These are phyloP conservation scores for Chloroceryle aenea DNA, from an alignment of 2,113 vertebrate species.

Conservation along the genomic window DNA sequence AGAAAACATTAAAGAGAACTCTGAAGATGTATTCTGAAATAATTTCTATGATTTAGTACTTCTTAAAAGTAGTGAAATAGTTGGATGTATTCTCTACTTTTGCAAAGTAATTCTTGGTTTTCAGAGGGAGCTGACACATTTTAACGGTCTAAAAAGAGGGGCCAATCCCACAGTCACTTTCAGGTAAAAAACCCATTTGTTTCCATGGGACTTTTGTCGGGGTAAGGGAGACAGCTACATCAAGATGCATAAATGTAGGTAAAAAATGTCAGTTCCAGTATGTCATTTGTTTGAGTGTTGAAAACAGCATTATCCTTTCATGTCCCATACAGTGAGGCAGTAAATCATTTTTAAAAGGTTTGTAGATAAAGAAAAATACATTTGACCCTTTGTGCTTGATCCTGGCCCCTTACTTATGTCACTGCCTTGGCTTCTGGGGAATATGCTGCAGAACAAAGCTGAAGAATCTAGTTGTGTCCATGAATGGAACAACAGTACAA, in stretches of 20 bases:
- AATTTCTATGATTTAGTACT: background rate
- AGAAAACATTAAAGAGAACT: constrained; percentile 10
- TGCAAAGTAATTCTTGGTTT: background rate
- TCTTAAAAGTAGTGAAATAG: constrained; percentile 16
- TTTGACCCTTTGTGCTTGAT: constrained; percentile 50
- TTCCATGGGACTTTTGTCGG: background rate
- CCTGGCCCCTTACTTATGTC: background rate
- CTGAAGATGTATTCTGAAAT: constrained; percentile 14
- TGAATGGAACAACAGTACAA: background rate
- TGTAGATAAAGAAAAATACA: constrained; percentile 58
- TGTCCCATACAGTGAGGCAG: constrained; percentile 8
- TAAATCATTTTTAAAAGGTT: constrained; percentile 61
- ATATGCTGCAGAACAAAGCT: background rate
- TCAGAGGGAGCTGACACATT: background rate
- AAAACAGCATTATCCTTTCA: constrained; percentile 61
- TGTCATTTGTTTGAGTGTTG: constrained; percentile 43
- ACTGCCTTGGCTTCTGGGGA: background rate
- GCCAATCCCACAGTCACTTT: constrained; percentile 7
- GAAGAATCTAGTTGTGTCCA: background rate
- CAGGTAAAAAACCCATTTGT: constrained; percentile 37
- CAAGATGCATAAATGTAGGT: constrained; percentile 22
- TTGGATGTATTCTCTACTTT: background rate
- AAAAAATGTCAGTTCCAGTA: constrained; percentile 42
- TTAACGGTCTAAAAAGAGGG: background rate
- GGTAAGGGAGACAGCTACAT: background rate